Percentiles rank a stretch among this genome's conserved stretches.
Evolutionary conservation across 2,888 invertebrate genomes (phyloP).

Genomic region (Bombylius discolor): DNA sequence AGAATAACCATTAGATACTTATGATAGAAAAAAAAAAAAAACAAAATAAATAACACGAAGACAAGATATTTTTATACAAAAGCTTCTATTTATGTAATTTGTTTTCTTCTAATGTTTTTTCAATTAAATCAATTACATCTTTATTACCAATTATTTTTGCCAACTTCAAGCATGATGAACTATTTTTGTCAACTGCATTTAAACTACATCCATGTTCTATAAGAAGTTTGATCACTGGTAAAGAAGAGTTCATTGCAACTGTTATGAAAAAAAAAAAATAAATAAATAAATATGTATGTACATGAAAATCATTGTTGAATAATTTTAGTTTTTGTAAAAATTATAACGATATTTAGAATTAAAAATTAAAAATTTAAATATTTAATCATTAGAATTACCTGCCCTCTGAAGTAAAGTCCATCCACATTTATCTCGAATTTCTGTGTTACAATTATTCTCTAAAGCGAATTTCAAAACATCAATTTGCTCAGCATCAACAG

Average conservation of each 20-base stretch:
- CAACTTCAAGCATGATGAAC: conserved; percentile 25
- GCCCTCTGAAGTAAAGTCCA: conserved; percentile 33
- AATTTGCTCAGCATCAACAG: conserved; percentile 31
- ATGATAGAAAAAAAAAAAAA: too few species aligned
- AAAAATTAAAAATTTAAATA: too few species aligned
- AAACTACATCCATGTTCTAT: conserved; percentile 26
- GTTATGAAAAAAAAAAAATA: background rate
- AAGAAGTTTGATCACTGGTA: conserved; percentile 28
- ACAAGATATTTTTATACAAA: too few species aligned
- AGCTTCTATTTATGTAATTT: too few species aligned
- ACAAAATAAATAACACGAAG: too few species aligned
- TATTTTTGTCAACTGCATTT: conserved; percentile 21
- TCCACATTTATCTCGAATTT: conserved; percentile 28
- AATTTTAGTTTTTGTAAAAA: background rate
- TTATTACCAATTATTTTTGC: conserved; percentile 25
- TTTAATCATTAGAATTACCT: conserved; percentile 18
- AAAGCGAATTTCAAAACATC: conserved; percentile 32
- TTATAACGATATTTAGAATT: background rate
- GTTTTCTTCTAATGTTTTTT: conserved; percentile 10
- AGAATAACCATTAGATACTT: too few species aligned
- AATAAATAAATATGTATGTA: background rate
- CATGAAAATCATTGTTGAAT: background rate
- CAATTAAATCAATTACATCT: conserved; percentile 23
- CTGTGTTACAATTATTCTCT: conserved; percentile 29
- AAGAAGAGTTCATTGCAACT: conserved; percentile 29